phyloP scores from a whole-genome alignment of 2,797 vertebrate genomes.

The Prionace glauca region DNA sequence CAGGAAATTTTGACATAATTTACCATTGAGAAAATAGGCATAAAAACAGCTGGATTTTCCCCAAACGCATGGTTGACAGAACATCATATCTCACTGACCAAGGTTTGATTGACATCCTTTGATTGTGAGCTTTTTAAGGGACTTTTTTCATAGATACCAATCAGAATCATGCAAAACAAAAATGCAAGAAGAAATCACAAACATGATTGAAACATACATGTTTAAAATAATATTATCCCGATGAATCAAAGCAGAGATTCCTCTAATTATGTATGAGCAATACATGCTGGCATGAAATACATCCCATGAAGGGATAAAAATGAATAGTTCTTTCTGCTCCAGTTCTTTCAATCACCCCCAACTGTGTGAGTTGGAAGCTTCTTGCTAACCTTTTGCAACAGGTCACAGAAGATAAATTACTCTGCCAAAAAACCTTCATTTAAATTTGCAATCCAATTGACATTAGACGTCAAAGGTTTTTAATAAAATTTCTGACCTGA shows the following conservation, averaged over 20 bases:
- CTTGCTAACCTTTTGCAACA: not conserved
- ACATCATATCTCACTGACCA: not conserved
- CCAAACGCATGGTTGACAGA: not conserved
- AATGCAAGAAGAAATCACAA: not conserved
- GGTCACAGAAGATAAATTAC: not conserved
- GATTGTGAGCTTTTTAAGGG: not conserved
- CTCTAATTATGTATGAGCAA: not conserved
- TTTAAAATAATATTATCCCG: not conserved
- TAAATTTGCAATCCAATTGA: not conserved
- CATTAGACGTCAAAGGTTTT: not conserved
- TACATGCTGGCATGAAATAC: no score
- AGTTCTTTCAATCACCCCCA: not conserved
- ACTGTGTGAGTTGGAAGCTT: no score
- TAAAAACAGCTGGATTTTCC: not conserved
- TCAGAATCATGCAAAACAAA: not conserved
- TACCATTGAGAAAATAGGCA: not conserved
- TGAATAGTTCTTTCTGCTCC: not conserved
- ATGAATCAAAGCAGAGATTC: not conserved
- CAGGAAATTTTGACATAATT: not conserved
- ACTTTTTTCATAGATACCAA: not conserved
- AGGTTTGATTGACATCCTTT: not conserved
- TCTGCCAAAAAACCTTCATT: not conserved
- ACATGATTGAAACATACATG: not conserved
- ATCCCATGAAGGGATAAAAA: no score
- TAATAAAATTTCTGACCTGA: not conserved